phyloP scores from a whole-genome alignment of 1,140 invertebrate species.

The Drosophila baimaii region DNA sequence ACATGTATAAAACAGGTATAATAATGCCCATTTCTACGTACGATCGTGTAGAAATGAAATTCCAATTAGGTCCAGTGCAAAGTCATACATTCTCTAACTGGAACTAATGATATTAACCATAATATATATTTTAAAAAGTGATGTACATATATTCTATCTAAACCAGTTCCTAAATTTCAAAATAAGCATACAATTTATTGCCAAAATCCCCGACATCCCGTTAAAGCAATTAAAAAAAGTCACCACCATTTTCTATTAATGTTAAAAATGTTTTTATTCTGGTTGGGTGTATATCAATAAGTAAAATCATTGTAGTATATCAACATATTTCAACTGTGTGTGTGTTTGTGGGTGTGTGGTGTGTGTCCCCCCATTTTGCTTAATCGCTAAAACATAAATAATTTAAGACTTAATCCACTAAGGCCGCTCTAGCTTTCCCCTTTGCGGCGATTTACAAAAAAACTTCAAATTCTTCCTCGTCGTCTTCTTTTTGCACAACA shows the following conservation, averaged over 20 bases:
- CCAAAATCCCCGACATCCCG: no score
- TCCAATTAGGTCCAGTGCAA: no score
- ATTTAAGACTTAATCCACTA: conserved; percentile 56
- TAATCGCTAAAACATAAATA: conserved; percentile 70
- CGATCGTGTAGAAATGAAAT: no score
- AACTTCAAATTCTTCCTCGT: conserved; percentile 6
- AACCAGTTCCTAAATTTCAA: no score
- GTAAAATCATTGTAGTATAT: conserved; percentile 59
- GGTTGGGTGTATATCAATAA: conserved; percentile 54
- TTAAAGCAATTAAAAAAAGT: neutral
- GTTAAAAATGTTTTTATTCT: conserved; percentile 56
- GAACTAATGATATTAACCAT: no score
- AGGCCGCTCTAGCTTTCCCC: conserved; percentile 11
- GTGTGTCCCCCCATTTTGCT: conserved; percentile 36
- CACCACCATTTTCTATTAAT: conserved; percentile 4
- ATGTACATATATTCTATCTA: no score
- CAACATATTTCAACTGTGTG: conserved; percentile 53
- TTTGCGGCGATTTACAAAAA: conserved; percentile 43
- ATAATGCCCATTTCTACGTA: no score
- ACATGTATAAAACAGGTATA: no score
- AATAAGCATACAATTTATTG: no score
- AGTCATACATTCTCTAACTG: no score
- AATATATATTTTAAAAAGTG: no score
- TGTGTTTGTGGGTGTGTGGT: conserved; percentile 12
- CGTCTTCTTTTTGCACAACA: conserved; percentile 16